phyloP scores from a whole-genome alignment of 2,113 vertebrate genomes.

The Thermophis baileyi region DNA sequence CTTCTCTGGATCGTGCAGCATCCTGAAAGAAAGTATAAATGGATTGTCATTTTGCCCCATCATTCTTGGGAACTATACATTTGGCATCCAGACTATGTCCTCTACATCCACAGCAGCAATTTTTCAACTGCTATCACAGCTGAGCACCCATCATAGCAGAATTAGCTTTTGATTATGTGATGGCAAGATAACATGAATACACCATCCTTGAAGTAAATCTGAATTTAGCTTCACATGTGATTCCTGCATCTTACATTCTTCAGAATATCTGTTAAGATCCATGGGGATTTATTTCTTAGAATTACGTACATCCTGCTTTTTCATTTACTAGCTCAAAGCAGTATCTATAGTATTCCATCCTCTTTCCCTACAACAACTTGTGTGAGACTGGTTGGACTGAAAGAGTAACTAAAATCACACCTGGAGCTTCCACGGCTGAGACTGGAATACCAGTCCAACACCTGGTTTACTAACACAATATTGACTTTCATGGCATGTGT shows the following conservation, averaged over 20 bases:
- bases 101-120: background rate
- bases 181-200: background rate
- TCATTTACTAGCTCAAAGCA: background rate
- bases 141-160: background rate
- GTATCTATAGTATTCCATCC: background rate
- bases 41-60: background rate
- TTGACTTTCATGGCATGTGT: background rate
- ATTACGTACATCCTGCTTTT: background rate
- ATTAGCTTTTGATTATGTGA: background rate
- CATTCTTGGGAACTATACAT: background rate
- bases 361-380: background rate
- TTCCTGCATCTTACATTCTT: background rate
- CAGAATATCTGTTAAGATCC: background rate
- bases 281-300: background rate
- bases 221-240: background rate
- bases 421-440: background rate
- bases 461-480: background rate
- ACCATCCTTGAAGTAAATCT: background rate
- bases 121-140: background rate
- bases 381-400: background rate
- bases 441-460: background rate
- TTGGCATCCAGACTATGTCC: background rate
- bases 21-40: background rate
- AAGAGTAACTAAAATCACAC: background rate
- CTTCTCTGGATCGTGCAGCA: background rate